Percentiles rank a stretch among this genome's conserved stretches.
These are phyloP conservation scores for Climacteris rufus DNA, from an alignment of 2,113 vertebrate genomes.

Conservation along the genomic window DNA sequence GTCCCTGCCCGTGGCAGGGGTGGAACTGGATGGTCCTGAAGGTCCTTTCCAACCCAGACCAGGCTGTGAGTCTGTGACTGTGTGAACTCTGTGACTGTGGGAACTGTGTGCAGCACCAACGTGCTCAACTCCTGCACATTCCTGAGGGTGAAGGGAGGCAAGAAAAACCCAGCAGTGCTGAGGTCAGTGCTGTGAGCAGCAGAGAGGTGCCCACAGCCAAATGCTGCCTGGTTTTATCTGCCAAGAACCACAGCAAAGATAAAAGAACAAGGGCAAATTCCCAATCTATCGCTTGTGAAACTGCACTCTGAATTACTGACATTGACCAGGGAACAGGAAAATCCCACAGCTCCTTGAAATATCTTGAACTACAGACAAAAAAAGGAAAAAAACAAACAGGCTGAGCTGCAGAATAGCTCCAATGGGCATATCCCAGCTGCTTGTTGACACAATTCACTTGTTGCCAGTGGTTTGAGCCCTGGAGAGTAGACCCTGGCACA, in stretches of 20 bases:
- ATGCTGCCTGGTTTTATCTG: background rate
- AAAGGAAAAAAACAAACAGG: background rate
- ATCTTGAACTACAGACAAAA: background rate
- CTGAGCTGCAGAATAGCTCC: background rate
- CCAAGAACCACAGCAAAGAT: background rate
- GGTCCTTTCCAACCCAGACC: background rate
- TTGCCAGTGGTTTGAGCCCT: background rate
- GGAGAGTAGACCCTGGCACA: background rate
- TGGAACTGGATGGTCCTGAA: background rate
- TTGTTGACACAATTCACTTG: background rate
- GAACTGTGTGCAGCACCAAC: accelerated
- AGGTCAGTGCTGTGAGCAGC: background rate
- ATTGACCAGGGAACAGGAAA: background rate
- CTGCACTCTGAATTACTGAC: background rate
- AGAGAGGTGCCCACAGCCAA: background rate
- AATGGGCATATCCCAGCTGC: background rate
- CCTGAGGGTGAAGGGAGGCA: background rate
- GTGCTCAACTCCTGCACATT: background rate
- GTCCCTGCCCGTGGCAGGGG: background rate
- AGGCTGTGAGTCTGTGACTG: background rate
- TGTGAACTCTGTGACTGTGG: background rate
- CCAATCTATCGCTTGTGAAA: background rate
- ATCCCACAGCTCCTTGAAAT: background rate
- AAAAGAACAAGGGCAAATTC: background rate
- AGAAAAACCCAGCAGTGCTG: background rate